phyloP scores from a whole-genome alignment of 2,113 vertebrate species.

The Psittacus erithacus region DNA sequence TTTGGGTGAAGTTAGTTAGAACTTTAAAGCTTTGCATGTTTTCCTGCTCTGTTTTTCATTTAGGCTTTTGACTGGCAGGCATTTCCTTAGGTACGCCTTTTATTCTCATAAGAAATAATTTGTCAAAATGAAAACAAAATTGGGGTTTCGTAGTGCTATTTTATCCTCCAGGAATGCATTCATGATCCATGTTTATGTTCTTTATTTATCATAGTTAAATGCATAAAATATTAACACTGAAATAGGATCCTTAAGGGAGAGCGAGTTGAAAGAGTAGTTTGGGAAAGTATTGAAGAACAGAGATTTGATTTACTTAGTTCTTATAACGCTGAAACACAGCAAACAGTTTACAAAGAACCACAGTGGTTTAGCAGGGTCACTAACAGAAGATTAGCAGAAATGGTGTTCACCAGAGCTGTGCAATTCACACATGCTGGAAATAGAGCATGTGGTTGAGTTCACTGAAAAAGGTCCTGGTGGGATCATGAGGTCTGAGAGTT shows the following conservation, averaged over 20 bases:
- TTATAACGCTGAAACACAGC: neutral
- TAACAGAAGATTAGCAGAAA: neutral
- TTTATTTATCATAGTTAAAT: conserved; percentile 35
- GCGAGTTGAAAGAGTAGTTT: neutral
- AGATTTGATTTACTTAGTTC: conserved; percentile 20
- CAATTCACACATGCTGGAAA: neutral
- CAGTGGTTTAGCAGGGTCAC: neutral
- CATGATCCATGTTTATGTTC: conserved; percentile 14
- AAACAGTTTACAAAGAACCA: neutral
- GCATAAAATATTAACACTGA: conserved; percentile 35
- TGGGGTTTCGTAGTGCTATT: neutral
- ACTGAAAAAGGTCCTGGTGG: neutral
- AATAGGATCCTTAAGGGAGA: conserved; percentile 34
- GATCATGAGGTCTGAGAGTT: neutral
- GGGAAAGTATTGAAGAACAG: conserved; percentile 17
- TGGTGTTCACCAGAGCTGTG: neutral
- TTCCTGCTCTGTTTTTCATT: conserved; percentile 42
- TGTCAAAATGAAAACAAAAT: conserved; percentile 13
- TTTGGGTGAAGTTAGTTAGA: neutral
- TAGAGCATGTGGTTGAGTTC: neutral
- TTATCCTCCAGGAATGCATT: conserved; percentile 32
- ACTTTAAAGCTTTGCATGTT: neutral
- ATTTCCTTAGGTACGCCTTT: conserved; percentile 29
- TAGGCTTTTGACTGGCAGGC: neutral
- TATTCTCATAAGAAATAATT: conserved; percentile 24